Evolutionary conservation across 2,113 vertebrate species (phyloP), one percentile per base, ranked within the genome.

Genomic region (Dinomys branickii): DNA sequence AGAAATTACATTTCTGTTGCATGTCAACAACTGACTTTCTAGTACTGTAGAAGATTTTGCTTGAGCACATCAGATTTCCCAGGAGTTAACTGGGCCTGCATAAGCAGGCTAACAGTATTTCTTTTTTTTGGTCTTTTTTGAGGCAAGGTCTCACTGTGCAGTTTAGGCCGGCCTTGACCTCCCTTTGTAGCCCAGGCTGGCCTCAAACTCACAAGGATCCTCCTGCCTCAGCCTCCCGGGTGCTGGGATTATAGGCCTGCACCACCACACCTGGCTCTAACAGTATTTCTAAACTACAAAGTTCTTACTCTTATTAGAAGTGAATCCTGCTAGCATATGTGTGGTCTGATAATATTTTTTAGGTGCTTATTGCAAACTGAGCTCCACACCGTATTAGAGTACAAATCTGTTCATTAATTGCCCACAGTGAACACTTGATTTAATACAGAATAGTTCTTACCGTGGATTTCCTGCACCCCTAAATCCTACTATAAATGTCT

Each of bases 401-500:
- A 65, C 0, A 52, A 52, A 47, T 71, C 71, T 90, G 47, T 50
- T 67, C 50, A n/a, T 77, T 44, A 65, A 10, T 5, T 88, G 61
- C 4, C 30, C 63, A 44, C 0, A 71, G 58, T 58, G 17, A 26
- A 83, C 3, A n/a, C 50, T 6, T 11, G 4, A 50, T 67, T 96
- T 82, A 77, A 88, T 33, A 80, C 82, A 30, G 58, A 91, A 91
- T 22, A 89, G 59, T 90, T 73, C 65, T 83, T 61, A 85, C n/a
- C 52, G 80, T 54, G 38, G 65, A 81, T 65, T 93, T 91, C 44
- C 35, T 75, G 84, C 28, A 81, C 30, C 58, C 28, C 16, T 47
- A 88, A 93, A 94, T n/a, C 82, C 82, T 96, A 87, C 92, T 93
- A 19, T 89, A 94, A 94, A 83, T 67, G 24, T 24, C 47, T 87